These are phyloP conservation scores for Zosterops japonicus DNA, from an alignment of 2,113 vertebrate genomes.

Conservation along the genomic window DNA sequence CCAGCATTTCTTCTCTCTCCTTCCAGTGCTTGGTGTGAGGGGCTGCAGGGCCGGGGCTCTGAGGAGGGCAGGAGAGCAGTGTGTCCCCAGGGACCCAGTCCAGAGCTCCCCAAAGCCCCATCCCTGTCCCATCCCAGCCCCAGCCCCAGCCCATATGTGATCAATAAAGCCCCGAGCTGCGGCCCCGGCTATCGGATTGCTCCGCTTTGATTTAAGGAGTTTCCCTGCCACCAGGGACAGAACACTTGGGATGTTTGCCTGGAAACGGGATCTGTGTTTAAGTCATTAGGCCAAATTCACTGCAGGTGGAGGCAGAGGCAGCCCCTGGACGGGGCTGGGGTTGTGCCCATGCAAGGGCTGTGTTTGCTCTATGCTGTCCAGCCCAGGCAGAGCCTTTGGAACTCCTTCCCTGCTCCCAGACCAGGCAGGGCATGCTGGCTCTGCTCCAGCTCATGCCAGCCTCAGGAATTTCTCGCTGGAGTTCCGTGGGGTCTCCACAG, in stretches of 20 bases:
- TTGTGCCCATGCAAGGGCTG: not conserved
- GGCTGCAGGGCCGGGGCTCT: not conserved
- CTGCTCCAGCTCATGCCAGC: not conserved
- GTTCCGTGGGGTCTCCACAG: fast-evolving
- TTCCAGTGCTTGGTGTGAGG: fast-evolving
- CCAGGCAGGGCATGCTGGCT: not conserved
- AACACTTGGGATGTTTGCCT: conserved; percentile 56
- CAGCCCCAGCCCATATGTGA: conserved; percentile 45
- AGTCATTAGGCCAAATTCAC: conserved; percentile 63
- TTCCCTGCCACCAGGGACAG: conserved; percentile 46
- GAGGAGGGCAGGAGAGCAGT: not conserved
- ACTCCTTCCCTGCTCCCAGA: not conserved
- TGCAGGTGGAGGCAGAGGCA: conserved; percentile 58
- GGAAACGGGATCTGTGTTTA: conserved; percentile 67
- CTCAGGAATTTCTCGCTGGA: fast-evolving
- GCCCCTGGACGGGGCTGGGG: not conserved
- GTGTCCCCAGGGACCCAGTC: not conserved
- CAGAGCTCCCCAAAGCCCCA: not conserved
- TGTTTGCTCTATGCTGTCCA: fast-evolving
- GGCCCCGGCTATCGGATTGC: not conserved
- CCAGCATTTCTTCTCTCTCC: not conserved
- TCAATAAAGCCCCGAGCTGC: conserved; percentile 20
- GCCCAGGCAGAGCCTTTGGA: not conserved
- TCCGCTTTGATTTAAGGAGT: conserved; percentile 61
- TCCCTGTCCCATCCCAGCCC: not conserved